These are phyloP conservation scores for Lasioglossum oenotherae DNA, from an alignment of 2,888 invertebrate species.

Conservation along the genomic window DNA sequence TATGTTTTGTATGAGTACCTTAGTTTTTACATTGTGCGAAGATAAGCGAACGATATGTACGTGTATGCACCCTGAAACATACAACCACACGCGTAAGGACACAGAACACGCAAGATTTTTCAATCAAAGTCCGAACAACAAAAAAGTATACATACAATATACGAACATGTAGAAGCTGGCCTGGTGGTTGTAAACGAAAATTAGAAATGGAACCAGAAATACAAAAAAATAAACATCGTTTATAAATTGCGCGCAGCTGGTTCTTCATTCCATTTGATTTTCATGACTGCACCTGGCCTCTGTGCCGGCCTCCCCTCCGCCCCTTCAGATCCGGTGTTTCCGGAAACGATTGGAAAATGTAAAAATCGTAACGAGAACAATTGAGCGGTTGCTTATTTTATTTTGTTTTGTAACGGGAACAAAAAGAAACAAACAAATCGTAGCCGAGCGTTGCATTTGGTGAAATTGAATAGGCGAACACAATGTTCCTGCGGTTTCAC, in stretches of 20 bases:
- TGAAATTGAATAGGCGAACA: neutral
- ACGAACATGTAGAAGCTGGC: conserved; percentile 24
- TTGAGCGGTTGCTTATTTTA: neutral
- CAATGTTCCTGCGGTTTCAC: neutral
- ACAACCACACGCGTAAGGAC: conserved; percentile 13
- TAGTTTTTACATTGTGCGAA: conserved; percentile 63
- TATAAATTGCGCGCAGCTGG: conserved; percentile 51
- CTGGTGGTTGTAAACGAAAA: conserved; percentile 55
- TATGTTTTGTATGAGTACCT: conserved; percentile 70
- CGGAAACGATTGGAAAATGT: neutral
- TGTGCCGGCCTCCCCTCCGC: neutral
- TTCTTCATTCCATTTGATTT: conserved; percentile 31
- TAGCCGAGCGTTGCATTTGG: neutral
- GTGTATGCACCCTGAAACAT: conserved; percentile 2
- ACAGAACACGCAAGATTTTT: conserved; percentile 37
- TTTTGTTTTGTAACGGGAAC: neutral
- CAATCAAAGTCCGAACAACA: conserved; percentile 17
- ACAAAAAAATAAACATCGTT: conserved; percentile 69
- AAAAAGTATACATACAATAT: neutral
- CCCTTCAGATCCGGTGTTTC: neutral
- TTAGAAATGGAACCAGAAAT: conserved; percentile 19
- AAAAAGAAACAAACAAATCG: neutral
- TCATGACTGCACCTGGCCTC: neutral
- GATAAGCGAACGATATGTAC: neutral
- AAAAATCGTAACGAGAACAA: conserved; percentile 30